Evolutionary conservation across 1,140 invertebrate genomes (phyloP), one percentile per base, ranked within the genome.

Genomic region (Aphidius ervi): DNA sequence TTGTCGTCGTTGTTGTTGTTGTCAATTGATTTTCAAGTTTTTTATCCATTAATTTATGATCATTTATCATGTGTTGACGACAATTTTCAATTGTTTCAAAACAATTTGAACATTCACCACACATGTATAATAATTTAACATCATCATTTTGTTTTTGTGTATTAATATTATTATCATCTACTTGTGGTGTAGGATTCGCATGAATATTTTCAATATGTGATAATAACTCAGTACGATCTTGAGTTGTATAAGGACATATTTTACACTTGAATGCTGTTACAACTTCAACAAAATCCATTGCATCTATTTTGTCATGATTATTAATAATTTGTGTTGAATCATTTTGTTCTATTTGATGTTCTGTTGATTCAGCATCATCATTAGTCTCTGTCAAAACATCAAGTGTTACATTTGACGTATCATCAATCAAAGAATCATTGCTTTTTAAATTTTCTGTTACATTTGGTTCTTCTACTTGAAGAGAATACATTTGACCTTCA

Each of bases 31-130:
- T 56, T 23, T 5, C 20, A 46, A 39, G 65, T 64, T 48, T 58
- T 58, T 20, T 48, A 76, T 50, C 67, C 67, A 23, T 78, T 70
- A 54, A 67, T 9, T 23, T 49, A 61, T 45, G 65, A 68, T 75
- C 82, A 55, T 74, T 74, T 62, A 83, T 80, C 77, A 83, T 79
- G 59, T 83, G 82, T 20, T 79, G 74, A 42, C 77, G 77, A 45
- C 82, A 75, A 62, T 75, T 76, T 62, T 82, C 81, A 54, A 77
- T 69, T 9, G 81, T 71, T 56, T 75, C 71, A 68, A 82, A 83
- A 43, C 78, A 77, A 6, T 76, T 76, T 20, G 79, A 72, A 64
- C 82, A 83, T 61, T 82, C 65, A 7, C 76, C 77, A 64, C 82
- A 83, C 61, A 82, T 80, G 56, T 80, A 82, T 46, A 77, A 52